A percentile compares a stretch with the other conserved stretches of the same genome.
These are phyloP conservation scores for Drosophila kuntzei DNA, from an alignment of 2,888 invertebrate genomes.

Conservation along the genomic window DNA sequence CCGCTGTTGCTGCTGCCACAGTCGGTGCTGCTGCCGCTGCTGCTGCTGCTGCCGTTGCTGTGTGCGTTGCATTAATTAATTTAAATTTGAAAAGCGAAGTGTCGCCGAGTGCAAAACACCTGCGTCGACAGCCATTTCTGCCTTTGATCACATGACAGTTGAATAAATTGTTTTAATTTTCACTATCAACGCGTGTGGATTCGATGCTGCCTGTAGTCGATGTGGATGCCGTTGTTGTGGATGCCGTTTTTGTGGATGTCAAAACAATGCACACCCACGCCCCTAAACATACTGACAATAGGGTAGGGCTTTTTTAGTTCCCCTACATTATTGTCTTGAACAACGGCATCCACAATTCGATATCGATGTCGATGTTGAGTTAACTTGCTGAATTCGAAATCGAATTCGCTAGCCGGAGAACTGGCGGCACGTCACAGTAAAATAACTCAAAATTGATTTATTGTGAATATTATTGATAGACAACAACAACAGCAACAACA, in stretches of 20 bases:
- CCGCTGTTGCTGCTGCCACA: constrained; percentile 14
- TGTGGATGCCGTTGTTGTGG: constrained; percentile 4
- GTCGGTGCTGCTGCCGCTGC: constrained; percentile 13
- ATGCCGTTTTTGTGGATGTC: constrained; percentile 4
- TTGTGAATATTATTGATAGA: constrained; percentile 75
- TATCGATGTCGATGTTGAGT: constrained; percentile 33
- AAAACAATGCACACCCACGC: constrained; percentile 36
- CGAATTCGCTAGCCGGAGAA: constrained; percentile 41
- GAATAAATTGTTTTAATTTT: constrained; percentile 79
- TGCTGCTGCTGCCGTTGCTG: constrained; percentile 10
- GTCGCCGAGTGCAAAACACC: constrained; percentile 81
- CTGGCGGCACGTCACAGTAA: constrained; percentile 68
- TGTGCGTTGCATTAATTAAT: constrained; percentile 79
- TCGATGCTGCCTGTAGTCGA: constrained; percentile 27
- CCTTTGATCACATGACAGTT: constrained; percentile 80
- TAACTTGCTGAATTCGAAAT: constrained; percentile 63
- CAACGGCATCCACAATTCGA: constrained; percentile 13
- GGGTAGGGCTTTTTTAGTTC: constrained; percentile 48
- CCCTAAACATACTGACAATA: constrained; percentile 23
- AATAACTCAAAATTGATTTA: constrained; percentile 81
- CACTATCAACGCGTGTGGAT: constrained; percentile 57
- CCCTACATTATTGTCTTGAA: constrained; percentile 4
- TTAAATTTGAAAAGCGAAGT: constrained; percentile 75
- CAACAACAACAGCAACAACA: constrained; percentile 42
- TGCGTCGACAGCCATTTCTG: constrained; percentile 74